Conservation (phyloP, 2,113 vertebrate genomes). For the Oncorhynchus nerka region DNA sequence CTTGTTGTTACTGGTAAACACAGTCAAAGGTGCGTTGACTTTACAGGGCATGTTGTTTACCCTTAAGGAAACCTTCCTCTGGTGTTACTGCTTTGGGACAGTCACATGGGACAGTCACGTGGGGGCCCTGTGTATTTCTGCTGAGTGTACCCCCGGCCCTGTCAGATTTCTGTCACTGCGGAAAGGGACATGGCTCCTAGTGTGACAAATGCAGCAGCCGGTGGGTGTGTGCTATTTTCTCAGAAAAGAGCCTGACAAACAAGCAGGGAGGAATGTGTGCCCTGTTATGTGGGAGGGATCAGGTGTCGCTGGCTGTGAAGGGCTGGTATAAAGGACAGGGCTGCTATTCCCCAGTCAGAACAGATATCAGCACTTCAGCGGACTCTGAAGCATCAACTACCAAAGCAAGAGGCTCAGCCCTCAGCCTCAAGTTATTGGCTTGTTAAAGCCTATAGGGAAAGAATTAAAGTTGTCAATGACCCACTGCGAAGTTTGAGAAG, state of each 20-base stretch:
- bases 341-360: conserved; percentile 52
- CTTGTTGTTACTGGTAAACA: conserved; percentile 9
- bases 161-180: conserved; percentile 20
- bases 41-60: conserved; percentile 53
- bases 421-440: neutral
- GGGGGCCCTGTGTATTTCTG: conserved; percentile 61
- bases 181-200: conserved; percentile 37
- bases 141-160: conserved; percentile 18
- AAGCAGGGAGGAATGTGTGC: conserved; percentile 67
- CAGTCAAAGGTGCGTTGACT: conserved; percentile 32
- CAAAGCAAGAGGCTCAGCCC: neutral
- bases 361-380: conserved; percentile 42
- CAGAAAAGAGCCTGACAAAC: conserved; percentile 64
- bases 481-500: conserved; percentile 8
- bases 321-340: conserved; percentile 69
- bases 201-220: conserved; percentile 42
- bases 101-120: conserved; percentile 62
- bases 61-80: neutral
- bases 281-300: conserved; percentile 54
- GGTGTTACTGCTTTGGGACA: neutral
- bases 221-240: conserved; percentile 57
- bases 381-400: conserved; percentile 9
- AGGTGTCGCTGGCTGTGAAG: conserved; percentile 61
- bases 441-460: neutral
- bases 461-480: neutral